Conservation (phyloP, 2,888 invertebrate species). For the Vanessa cardui region DNA sequence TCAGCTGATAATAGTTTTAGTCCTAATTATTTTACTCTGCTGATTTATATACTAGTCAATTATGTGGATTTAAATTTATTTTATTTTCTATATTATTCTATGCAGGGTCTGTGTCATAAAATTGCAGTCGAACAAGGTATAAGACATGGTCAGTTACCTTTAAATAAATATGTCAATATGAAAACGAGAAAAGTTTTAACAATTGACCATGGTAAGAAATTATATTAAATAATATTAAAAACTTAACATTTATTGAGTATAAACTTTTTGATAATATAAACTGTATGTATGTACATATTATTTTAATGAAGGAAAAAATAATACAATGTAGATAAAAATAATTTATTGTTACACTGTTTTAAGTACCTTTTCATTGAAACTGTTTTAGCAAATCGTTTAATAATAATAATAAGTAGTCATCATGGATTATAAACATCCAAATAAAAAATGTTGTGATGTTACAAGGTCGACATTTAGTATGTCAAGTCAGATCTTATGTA, state of each 20-base stretch:
- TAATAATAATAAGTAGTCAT: too few species aligned
- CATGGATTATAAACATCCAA: neutral
- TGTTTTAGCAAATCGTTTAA: too few species aligned
- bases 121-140: slow-evolving; percentile 91
- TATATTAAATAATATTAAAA: too few species aligned
- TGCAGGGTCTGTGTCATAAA: slow-evolving; percentile 91
- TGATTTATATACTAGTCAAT: too few species aligned
- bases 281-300: too few species aligned
- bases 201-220: slow-evolving; percentile 93
- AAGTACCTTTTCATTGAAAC: too few species aligned
- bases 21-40: neutral
- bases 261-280: too few species aligned
- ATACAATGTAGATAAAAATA: too few species aligned
- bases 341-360: too few species aligned
- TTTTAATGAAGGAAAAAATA: too few species aligned
- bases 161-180: slow-evolving; percentile 94
- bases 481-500: neutral
- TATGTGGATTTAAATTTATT: too few species aligned
- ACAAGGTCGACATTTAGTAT: neutral
- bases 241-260: too few species aligned
- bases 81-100: slow-evolving; percentile 30
- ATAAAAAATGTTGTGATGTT: neutral
- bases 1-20: slow-evolving; percentile 48
- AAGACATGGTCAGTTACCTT: slow-evolving; percentile 92
- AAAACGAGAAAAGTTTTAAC: slow-evolving; percentile 96